These are phyloP conservation scores for Gnatocerus cornutus DNA, from an alignment of 2,888 invertebrate species.

Conservation along the genomic window DNA sequence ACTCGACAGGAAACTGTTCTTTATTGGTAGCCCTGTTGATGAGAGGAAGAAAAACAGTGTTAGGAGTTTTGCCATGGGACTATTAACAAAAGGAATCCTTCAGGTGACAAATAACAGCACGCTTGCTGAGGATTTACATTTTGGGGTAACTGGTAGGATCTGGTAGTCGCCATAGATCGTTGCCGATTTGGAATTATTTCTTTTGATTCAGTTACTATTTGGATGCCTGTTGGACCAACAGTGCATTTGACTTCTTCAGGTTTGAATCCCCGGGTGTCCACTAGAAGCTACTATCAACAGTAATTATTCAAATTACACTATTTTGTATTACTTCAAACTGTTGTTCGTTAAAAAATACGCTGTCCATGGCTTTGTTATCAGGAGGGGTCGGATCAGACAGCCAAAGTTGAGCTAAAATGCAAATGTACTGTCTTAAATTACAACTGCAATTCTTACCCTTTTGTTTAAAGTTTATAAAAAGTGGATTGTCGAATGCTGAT, in stretches of 20 bases:
- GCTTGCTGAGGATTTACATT: slow-evolving; percentile 48
- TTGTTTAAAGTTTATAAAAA: too few relatives aligned
- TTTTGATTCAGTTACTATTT: slow-evolving; percentile 40
- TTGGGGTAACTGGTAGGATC: slow-evolving; percentile 53
- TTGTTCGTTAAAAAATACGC: slow-evolving; percentile 47
- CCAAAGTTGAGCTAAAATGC: slow-evolving; percentile 15
- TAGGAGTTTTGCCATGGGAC: slow-evolving; percentile 53
- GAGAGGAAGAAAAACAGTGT: slow-evolving; percentile 8
- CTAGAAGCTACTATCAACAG: slow-evolving; percentile 46
- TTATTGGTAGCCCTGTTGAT: background rate
- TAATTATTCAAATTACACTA: background rate
- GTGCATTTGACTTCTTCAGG: slow-evolving; percentile 53
- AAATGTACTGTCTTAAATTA: too few relatives aligned
- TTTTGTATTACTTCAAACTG: slow-evolving; percentile 48
- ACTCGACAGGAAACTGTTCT: slow-evolving; percentile 14
- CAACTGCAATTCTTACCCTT: too few relatives aligned
- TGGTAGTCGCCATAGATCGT: slow-evolving; percentile 43
- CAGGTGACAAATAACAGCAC: slow-evolving; percentile 51
- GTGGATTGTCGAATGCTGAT: too few relatives aligned
- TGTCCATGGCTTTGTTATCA: slow-evolving; percentile 46
- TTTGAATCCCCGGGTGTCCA: slow-evolving; percentile 53
- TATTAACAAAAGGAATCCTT: slow-evolving; percentile 52
- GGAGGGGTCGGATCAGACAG: background rate
- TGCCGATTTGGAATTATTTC: slow-evolving; percentile 42
- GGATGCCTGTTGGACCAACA: slow-evolving; percentile 43